Evolutionary conservation across 2,113 vertebrate genomes (phyloP), one percentile per base, ranked within the genome.

Genomic region (Henicopernis longicauda): DNA sequence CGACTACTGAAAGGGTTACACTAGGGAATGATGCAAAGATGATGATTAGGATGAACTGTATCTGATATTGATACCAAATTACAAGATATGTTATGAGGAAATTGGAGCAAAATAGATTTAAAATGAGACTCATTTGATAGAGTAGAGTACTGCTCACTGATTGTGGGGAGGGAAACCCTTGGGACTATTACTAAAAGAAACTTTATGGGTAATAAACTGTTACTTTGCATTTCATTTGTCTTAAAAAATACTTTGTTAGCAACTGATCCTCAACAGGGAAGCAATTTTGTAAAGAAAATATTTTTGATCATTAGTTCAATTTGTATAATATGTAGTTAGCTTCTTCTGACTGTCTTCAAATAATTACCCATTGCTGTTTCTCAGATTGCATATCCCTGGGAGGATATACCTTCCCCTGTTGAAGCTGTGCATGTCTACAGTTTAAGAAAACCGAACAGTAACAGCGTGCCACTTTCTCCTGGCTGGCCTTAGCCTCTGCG

Each of bases 201-300:
- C 74, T 96, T 74, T 54, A 70, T 61, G 47, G 49, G 21, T 69
- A 93, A 45, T 63, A 91, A 95, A 80, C 62, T 22, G 9, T 91
- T 86, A 81, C 63, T 90, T 83, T 78, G 80, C 67, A 83, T 93
- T 94, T 94, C 59, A 74, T 97, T 94, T 93, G 4, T 50, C 55
- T 47, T 25, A 40, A 36, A 94, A 96, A 93, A 84, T 8, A 70
- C 62, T 89, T 85, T 47, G 34, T 74, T 85, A 82, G 74, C 42
- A 86, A 32, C 71, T 45, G 86, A 82, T 74, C 40, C 58, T 94
- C 86, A 40, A 16, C 45, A n/a, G 87, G 81, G 82, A 88, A 32
- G 76, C 83, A 90, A 2, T 78, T 62, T 54, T 40, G 8, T 82
- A 2, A 55, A 59, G 82, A 80, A 91, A 82, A 80, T 66, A 15